Evolutionary conservation across 2,888 invertebrate genomes (phyloP).

Genomic region (Habrosyne pyritoides): DNA sequence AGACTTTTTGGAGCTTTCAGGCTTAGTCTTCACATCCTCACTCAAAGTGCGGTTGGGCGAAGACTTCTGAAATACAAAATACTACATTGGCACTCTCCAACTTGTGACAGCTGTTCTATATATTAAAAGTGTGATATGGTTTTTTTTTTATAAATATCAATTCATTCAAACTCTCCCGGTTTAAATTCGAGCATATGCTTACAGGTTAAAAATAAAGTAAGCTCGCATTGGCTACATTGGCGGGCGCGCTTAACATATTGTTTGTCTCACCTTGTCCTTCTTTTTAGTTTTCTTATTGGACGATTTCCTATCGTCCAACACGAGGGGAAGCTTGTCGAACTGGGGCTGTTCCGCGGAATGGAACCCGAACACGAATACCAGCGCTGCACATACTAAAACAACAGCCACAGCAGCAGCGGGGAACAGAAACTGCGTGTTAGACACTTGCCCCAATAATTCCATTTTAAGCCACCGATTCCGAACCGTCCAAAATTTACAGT

Average conservation of each 20-base stretch:
- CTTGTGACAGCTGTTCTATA: conserved; percentile 16
- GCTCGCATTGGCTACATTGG: conserved; percentile 54
- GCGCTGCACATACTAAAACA: conserved; percentile 88
- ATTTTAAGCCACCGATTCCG: conserved; percentile 69
- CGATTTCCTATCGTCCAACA: conserved; percentile 86
- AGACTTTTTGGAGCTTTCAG: conserved; percentile 84
- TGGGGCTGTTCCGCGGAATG: conserved; percentile 92
- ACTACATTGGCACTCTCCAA: not conserved
- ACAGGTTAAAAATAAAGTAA: conserved; percentile 80
- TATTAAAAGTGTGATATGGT: conserved; percentile 8
- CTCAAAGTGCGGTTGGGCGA: conserved; percentile 85
- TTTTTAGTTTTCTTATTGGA: conserved; percentile 87
- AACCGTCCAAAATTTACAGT: conserved; percentile 61
- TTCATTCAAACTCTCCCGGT: conserved; percentile 45
- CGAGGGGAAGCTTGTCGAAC: conserved; percentile 87
- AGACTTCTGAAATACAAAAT: conserved; percentile 76
- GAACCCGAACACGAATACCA: conserved; percentile 91
- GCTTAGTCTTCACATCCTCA: conserved; percentile 83
- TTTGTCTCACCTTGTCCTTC: conserved; percentile 86
- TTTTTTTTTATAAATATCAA: conserved; percentile 10
- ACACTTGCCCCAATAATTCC: conserved; percentile 84
- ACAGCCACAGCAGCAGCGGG: conserved; percentile 84
- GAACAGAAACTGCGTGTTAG: conserved; percentile 82
- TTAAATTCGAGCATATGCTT: conserved; percentile 63
- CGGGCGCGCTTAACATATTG: conserved; percentile 40